phyloP scores from a whole-genome alignment of 2,797 vertebrate species.

The Sebastes itinus region DNA sequence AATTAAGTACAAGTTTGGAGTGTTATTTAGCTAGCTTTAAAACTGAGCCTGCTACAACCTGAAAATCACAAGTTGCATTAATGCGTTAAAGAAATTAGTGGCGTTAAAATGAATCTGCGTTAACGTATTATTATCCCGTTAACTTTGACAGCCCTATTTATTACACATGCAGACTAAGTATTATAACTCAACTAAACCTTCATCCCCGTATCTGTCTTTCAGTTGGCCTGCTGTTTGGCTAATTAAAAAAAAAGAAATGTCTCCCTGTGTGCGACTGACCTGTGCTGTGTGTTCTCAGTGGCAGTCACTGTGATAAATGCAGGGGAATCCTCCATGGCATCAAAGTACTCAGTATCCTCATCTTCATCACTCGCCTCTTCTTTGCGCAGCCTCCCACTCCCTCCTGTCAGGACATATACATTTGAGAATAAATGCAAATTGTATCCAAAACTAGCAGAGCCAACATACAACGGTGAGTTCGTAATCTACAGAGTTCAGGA shows the following conservation, averaged over 20 bases:
- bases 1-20: too few relatives aligned
- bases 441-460: neutral
- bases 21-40: too few relatives aligned
- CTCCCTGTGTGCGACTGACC: conserved; percentile 78
- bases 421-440: conserved; percentile 20
- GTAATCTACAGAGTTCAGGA: conserved; percentile 31
- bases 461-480: conserved; percentile 5
- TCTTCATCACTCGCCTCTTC: conserved; percentile 99
- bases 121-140: too few relatives aligned
- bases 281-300: conserved; percentile 89
- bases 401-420: conserved; percentile 58
- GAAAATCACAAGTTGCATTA: too few relatives aligned
- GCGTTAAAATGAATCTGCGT: too few relatives aligned
- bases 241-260: neutral
- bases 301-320: conserved; percentile 97
- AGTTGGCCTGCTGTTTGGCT: neutral
- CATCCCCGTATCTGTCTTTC: neutral
- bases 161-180: neutral
- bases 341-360: conserved; percentile 98
- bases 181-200: neutral
- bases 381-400: conserved; percentile 85
- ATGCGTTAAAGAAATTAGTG: too few relatives aligned
- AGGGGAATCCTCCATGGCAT: conserved; percentile 98
- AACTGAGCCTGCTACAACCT: too few relatives aligned
- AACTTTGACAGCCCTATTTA: too few relatives aligned